A percentile compares a stretch with the other conserved stretches of the same genome.
Conservation (phyloP, 1,140 invertebrate species). For the Goniozus legneri region DNA sequence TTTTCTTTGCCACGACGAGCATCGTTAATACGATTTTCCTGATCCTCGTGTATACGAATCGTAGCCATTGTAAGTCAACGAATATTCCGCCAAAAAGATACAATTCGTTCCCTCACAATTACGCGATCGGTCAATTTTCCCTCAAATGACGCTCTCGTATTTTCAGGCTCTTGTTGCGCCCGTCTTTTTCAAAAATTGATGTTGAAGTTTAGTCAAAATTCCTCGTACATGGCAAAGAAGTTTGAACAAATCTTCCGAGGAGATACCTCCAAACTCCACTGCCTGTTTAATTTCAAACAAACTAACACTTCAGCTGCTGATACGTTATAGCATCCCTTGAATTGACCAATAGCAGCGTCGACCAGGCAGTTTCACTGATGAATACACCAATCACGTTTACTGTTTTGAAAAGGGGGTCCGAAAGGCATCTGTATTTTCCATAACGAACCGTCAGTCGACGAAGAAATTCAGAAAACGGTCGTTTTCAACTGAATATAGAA, state of each 20-base stretch:
- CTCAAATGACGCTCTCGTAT: constrained; percentile 6
- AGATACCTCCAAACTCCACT: constrained; percentile 28
- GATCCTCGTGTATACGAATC: constrained; percentile 64
- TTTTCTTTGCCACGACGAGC: constrained; percentile 46
- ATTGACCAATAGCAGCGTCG: constrained; percentile 29
- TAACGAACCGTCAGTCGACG: no score
- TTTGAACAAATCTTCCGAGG: constrained; percentile 12
- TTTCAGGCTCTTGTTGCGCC: constrained; percentile 21
- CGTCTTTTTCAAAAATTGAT: constrained; percentile 18
- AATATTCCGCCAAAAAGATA: constrained; percentile 9
- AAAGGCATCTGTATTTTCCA: no score
- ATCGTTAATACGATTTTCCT: constrained; percentile 58
- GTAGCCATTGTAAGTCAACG: constrained; percentile 56
- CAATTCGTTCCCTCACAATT: constrained; percentile 5
- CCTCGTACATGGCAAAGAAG: constrained; percentile 20
- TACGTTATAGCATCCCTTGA: constrained; percentile 37
- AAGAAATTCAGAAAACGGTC: no score
- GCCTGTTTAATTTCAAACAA: constrained; percentile 43
- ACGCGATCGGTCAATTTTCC: constrained; percentile 8
- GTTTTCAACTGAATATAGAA: no score
- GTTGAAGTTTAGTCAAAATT: constrained; percentile 15
- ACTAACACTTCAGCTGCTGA: constrained; percentile 32
- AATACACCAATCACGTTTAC: no score
- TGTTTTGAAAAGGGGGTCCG: no score
- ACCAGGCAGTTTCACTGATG: no score